Evolutionary conservation across 2,113 vertebrate species (phyloP), one percentile per base, ranked within the genome.

Genomic region (Bos indicus): DNA sequence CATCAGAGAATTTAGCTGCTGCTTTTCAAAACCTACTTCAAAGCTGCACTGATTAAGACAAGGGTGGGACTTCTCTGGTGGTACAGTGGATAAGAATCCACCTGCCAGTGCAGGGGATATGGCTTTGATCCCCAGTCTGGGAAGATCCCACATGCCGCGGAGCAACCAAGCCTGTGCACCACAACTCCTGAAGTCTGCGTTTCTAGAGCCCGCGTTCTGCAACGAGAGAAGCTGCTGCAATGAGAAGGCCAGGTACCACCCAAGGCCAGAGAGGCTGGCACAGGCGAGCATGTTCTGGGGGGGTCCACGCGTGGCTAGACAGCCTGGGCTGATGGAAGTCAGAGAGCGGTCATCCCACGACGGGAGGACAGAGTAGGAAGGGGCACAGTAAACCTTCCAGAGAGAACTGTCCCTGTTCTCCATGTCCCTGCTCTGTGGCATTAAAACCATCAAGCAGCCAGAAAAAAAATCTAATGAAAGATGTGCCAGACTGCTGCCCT

Each of bases 1-100:
- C 15, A 16, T 9, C 8, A 7, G 48, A 54, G 43, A 64, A 51
- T 12, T 9, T 15, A 59, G 0, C 28, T 5, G 1, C 26, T 6
- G 1, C 21, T 9, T 59, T 71, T 60, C 14, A 81, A 56, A 13
- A 40, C 60, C 4, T 26, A 25, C 23, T 43, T 78, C 54, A 15
- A 40, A n/a, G 8, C n/a, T 43, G 71, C 16, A 30, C 3, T n/a
- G 23, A 60, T 14, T 23, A 17, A 43, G 15, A 33, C 1, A 5
- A 16, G 23, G 0, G 2, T 2, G 21, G 21, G 64, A 36, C 17
- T 71, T 21, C 64, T 36, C 64, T 28, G 7, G 23, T 1, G n/a
- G 52, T 2, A 6, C 6, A 2, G 51, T 67, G 26, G 30, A 13
- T 1, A 52, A 71, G 64, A 11, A 23, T 36, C n/a, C n/a, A 23